A percentile compares a stretch with the other conserved stretches of the same genome.
phyloP scores from a whole-genome alignment of 2,888 invertebrate species.

The Lycocerus yunnanus region DNA sequence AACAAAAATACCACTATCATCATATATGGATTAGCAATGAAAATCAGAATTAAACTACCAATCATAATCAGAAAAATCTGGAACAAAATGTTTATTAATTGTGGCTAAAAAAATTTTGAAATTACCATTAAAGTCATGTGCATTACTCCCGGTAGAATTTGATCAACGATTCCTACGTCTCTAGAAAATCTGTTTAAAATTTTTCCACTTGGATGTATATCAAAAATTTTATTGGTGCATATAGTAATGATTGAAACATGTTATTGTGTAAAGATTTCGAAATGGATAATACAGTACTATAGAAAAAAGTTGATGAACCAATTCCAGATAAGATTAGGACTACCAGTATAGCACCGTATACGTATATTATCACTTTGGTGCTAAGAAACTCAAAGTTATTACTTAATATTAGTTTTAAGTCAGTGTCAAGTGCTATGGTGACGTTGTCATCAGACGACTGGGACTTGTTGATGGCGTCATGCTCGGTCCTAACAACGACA shows the following conservation, averaged over 20 bases:
- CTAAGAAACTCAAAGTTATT: no score
- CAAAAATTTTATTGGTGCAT: slow-evolving; percentile 85
- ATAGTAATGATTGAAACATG: slow-evolving; percentile 80
- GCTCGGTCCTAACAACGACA: background rate
- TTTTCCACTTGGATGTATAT: slow-evolving; percentile 78
- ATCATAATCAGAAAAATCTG: no score
- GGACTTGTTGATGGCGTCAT: background rate
- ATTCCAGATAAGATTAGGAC: slow-evolving; percentile 45
- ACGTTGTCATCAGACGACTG: background rate
- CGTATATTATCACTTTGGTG: no score
- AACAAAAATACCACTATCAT: no score
- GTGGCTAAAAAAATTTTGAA: background rate
- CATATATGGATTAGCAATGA: no score
- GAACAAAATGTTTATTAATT: no score
- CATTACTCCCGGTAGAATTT: slow-evolving; percentile 59
- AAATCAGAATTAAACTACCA: no score
- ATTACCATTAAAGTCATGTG: slow-evolving; percentile 60
- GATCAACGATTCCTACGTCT: slow-evolving; percentile 70
- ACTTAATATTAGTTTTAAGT: no score
- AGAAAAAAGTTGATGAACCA: slow-evolving; percentile 55
- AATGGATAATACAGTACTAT: slow-evolving; percentile 73
- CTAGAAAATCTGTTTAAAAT: slow-evolving; percentile 79
- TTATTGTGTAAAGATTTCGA: slow-evolving; percentile 77
- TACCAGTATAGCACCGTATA: background rate
- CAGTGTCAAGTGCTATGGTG: no score